Evolutionary conservation across 2,888 invertebrate genomes (phyloP), one percentile per base, ranked within the genome.

Genomic region (Drosophila colorata): DNA sequence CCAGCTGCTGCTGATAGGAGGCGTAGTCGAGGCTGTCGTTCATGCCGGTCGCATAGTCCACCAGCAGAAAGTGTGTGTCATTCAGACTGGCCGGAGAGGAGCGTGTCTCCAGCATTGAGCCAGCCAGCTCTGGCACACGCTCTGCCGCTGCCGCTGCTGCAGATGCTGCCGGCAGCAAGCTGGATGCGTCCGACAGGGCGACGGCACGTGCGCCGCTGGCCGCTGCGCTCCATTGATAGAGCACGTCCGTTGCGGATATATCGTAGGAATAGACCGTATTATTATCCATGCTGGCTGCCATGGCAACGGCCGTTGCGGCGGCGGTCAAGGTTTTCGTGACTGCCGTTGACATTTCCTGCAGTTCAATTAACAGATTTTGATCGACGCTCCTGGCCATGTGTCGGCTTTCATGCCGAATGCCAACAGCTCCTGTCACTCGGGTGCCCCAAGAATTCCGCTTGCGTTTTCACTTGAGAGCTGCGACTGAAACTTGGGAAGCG

Each of bases 1-100:
- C 74, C 51, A 78, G 61, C 40, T 78, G 74, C 56, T 80, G 86
- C 47, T 88, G 89, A 52, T 76, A 80, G 44, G 63, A 63, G 44
- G 68, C 64, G 31, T 78, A 79, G 69, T 84, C 87, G 18, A 87
- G 61, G 48, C 77, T 85, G 23, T 67, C 74, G 52, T 84, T 88
- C 48, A 59, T 40, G 51, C 58, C 60, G 35, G 38, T 64, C 14
- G 68, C 87, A 33, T 76, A 78, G 58, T 74, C 82, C 16, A 74
- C 71, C 20, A 69, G 52, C 48, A 70, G 51, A 20, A 74, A 74
- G 23, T 64, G 72, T 28, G 79, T 57, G 11, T 64, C 67, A 14
- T 74, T 88, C 16, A 43, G 44, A 20, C 23, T 31, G 48, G 51
- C 41, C 18, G 44, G 28, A 0, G 61, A 28, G 18, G 35, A n/a